Evolutionary conservation across 1,140 invertebrate species (phyloP), one percentile per base, ranked within the genome.

Genomic region (Belonocnema kinseyi): DNA sequence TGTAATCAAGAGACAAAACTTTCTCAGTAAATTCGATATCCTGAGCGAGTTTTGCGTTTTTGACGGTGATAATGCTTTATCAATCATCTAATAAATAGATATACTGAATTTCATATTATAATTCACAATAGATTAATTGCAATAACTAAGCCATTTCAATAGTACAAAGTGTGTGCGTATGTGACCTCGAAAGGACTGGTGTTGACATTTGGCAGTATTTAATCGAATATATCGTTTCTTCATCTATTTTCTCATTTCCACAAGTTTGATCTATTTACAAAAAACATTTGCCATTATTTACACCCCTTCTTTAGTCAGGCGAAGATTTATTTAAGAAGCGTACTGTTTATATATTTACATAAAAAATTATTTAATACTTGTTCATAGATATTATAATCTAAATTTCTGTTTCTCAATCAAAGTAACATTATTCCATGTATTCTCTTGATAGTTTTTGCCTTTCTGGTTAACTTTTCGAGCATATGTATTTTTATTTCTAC

Each of bases 121-220:
- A 33, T 33, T 33, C 26, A n/a, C n/a, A 10, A n/a, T 13, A 10
- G 19, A 5, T 5, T 33, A 14, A 19, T 33, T 66, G 40, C 40
- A 33, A 21, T 21, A 26, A 66, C 58, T 40, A 66, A 26, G 16
- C 26, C 40, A 12, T 16, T 66, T 66, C 6, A 16, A 40, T 26
- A 66, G 26, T 66, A 66, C 33, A 66, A 66, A 66, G 61, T 66
- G 33, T 66, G 61, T 66, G 61, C 61, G 61, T 40, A 40, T 66
- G 26, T 40, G 61, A 14, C 58, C 33, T 66, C 26, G 33, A 40
- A 66, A 66, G 61, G 61, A 66, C 14, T 66, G 61, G 61, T 66
- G 61, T 66, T 66, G 33, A n/a, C 10, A 40, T 66, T 66, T 66
- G 33, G 61, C 61, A 66, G 61, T 66, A 40, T 66, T 10, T 46